These are phyloP conservation scores for Strigamia transsilvanica DNA, from an alignment of 2,888 invertebrate genomes.

Conservation along the genomic window DNA sequence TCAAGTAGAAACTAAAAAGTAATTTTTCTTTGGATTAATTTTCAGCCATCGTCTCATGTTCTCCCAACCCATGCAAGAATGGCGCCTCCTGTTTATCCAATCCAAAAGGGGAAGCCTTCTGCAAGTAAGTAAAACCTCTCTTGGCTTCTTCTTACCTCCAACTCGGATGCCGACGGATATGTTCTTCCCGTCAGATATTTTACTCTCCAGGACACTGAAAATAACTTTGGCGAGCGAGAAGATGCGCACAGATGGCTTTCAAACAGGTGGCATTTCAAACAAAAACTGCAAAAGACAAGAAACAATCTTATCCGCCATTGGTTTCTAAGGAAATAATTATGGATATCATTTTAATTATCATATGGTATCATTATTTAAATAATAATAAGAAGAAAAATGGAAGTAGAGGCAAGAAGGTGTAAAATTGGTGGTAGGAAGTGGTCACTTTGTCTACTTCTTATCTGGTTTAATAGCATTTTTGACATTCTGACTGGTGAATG, in stretches of 20 bases:
- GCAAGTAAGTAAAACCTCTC: slow-evolving; percentile 59
- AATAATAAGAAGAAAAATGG: background rate
- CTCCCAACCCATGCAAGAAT: slow-evolving; percentile 90
- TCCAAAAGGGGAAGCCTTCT: slow-evolving; percentile 59
- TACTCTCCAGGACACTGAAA: slow-evolving; percentile 22
- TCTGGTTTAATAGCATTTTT: slow-evolving; percentile 8
- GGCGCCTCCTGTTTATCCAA: slow-evolving; percentile 81
- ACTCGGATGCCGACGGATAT: slow-evolving; percentile 45
- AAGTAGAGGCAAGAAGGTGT: background rate
- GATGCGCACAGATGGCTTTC: slow-evolving; percentile 39
- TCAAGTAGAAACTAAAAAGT: background rate
- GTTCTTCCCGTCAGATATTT: slow-evolving; percentile 9
- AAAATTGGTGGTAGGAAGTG: slow-evolving; percentile 22
- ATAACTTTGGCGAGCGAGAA: background rate
- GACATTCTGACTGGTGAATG: background rate
- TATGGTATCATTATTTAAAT: background rate
- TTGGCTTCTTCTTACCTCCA: slow-evolving; percentile 37
- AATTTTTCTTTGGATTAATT: slow-evolving; percentile 27
- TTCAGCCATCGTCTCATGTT: slow-evolving; percentile 83
- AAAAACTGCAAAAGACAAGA: background rate
- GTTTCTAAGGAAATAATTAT: background rate
- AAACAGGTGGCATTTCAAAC: slow-evolving; percentile 25
- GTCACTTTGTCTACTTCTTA: slow-evolving; percentile 5
- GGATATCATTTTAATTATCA: background rate
- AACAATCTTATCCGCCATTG: no score